A percentile compares a stretch with the other conserved stretches of the same genome.
These are phyloP conservation scores for Caenorhabditis latens DNA, from an alignment of 1,140 invertebrate genomes.

Conservation along the genomic window DNA sequence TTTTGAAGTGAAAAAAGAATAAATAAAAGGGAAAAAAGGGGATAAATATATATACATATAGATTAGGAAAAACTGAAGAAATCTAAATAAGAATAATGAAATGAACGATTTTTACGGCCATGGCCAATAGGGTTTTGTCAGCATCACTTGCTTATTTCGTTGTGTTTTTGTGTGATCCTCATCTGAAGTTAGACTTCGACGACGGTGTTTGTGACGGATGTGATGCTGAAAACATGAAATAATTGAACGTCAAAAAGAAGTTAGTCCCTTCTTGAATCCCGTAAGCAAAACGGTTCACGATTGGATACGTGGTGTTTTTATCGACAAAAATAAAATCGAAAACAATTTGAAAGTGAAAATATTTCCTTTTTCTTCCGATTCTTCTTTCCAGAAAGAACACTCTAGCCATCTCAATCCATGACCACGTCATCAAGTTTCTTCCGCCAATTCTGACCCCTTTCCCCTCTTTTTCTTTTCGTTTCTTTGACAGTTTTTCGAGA, in stretches of 20 bases:
- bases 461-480: background rate
- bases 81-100: background rate
- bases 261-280: background rate
- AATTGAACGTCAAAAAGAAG: background rate
- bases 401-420: slow-evolving; percentile 12
- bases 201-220: slow-evolving; percentile 55
- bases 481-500: slow-evolving; percentile 7
- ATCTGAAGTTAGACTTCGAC: slow-evolving; percentile 59
- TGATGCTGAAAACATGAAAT: slow-evolving; percentile 58
- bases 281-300: background rate
- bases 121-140: slow-evolving; percentile 64
- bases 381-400: background rate
- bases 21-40: background rate
- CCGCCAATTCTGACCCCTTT: slow-evolving; percentile 47
- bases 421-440: slow-evolving; percentile 53
- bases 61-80: background rate
- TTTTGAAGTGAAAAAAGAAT: background rate
- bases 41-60: slow-evolving; percentile 45
- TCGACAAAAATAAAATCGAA: slow-evolving; percentile 1
- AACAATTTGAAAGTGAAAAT: slow-evolving; percentile 28
- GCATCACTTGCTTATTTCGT: slow-evolving; percentile 64
- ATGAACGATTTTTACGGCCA: slow-evolving; percentile 60
- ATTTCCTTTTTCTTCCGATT: background rate
- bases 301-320: background rate
- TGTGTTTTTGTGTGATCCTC: slow-evolving; percentile 55